Conservation (phyloP, 2,113 vertebrate genomes). For the Sigmodon hispidus region DNA sequence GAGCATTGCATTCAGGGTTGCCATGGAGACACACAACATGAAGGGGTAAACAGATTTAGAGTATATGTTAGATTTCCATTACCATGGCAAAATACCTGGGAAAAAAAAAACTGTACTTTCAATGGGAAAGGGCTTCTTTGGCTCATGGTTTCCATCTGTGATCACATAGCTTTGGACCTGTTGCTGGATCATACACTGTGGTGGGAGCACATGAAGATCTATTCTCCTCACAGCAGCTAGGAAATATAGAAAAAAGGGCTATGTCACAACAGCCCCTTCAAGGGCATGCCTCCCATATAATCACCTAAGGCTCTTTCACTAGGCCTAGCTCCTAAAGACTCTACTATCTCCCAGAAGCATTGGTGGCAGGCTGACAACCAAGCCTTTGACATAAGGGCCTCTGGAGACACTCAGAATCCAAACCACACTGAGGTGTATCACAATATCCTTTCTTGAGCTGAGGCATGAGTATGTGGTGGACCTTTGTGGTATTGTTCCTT, state of each 20-base stretch:
- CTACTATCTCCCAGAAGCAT: background rate
- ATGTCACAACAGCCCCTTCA: background rate
- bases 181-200: background rate
- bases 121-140: background rate
- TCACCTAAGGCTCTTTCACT: background rate
- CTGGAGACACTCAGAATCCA: background rate
- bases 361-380: no score
- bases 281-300: background rate
- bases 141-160: background rate
- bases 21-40: background rate
- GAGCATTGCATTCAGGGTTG: background rate
- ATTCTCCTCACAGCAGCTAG: fast-evolving
- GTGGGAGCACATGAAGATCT: background rate
- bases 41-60: background rate
- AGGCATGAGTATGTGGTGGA: background rate
- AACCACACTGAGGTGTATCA: background rate
- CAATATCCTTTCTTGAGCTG: background rate
- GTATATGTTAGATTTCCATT: background rate
- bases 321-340: background rate
- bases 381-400: background rate
- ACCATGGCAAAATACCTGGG: background rate
- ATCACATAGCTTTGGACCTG: background rate
- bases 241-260: background rate
- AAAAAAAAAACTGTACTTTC: background rate
- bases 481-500: background rate